A percentile compares a stretch with the other conserved stretches of the same genome.
These are phyloP conservation scores for Peromyscus polionotus DNA, from an alignment of 2,113 vertebrate species.

Conservation along the genomic window DNA sequence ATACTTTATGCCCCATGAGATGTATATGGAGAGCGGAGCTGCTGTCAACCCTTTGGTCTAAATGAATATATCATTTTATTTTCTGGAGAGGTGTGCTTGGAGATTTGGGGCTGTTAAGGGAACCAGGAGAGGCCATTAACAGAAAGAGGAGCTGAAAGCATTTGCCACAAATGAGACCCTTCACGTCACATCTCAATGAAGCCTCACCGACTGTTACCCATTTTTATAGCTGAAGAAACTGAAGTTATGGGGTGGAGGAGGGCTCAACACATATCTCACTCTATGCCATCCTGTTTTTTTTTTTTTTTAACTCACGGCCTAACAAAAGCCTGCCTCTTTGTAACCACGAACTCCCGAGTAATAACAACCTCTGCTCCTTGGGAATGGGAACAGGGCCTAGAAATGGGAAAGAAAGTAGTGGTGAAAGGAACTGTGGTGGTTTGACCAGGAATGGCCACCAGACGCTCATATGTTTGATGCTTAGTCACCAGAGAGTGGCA, in stretches of 20 bases:
- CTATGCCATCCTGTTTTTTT: neutral
- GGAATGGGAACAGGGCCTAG: neutral
- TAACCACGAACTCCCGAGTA: neutral
- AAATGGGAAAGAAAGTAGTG: neutral
- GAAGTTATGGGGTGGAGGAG: neutral
- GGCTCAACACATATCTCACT: neutral
- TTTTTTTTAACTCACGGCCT: neutral
- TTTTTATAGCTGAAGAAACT: neutral
- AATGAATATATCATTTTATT: neutral
- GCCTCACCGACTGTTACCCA: neutral
- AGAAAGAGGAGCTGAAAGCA: neutral
- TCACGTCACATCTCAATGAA: neutral
- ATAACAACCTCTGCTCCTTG: neutral
- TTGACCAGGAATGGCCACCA: neutral
- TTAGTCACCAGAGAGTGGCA: neutral
- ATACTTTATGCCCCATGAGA: neutral
- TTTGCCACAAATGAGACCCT: neutral
- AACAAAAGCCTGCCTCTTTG: neutral
- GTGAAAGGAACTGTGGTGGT: too few relatives aligned
- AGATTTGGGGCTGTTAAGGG: neutral
- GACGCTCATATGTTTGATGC: neutral
- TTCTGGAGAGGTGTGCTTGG: neutral
- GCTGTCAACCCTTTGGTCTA: neutral
- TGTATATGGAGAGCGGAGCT: fast-evolving
- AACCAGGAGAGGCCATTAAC: neutral